Evolutionary conservation across 2,797 vertebrate species (phyloP).

Genomic region (Adrianichthys oophorus): DNA sequence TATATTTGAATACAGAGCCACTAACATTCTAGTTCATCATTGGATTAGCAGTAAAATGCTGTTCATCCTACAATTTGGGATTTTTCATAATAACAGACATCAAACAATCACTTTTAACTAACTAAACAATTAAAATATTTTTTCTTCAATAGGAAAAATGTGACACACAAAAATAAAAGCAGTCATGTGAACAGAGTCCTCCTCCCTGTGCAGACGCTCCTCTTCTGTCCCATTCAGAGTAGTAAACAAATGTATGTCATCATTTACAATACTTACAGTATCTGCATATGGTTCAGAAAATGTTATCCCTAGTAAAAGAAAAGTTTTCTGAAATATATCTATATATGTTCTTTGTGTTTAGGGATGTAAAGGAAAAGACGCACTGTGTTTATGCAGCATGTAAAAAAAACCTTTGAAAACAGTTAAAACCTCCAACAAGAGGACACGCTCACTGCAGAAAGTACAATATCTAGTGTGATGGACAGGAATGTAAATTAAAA

Average conservation of each 20-base stretch:
- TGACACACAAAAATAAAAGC: conserved; percentile 13
- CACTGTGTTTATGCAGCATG: conserved; percentile 33
- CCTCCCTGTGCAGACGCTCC: conserved; percentile 33
- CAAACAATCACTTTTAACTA: conserved; percentile 19
- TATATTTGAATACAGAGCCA: conserved; percentile 25
- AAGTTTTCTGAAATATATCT: conserved; percentile 50
- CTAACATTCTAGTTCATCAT: conserved; percentile 45
- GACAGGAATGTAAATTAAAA: conserved; percentile 63
- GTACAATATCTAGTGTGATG: conserved; percentile 57
- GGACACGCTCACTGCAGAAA: conserved; percentile 39
- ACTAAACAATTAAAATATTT: conserved; percentile 21
- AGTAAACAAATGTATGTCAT: conserved; percentile 34
- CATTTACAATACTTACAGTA: conserved; percentile 61
- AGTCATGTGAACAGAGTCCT: conserved; percentile 31
- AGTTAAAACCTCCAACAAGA: conserved; percentile 51
- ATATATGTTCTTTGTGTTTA: conserved; percentile 24
- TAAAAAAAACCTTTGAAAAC: conserved; percentile 37
- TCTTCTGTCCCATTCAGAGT: conserved; percentile 16
- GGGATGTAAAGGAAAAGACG: conserved; percentile 49
- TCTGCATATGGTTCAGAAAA: conserved; percentile 22
- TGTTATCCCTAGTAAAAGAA: conserved; percentile 40
- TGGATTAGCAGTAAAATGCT: conserved; percentile 22
- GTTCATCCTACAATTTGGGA: conserved; percentile 60
- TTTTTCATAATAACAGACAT: conserved; percentile 27
- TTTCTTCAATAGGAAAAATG: conserved; percentile 21